Conservation (phyloP, 2,797 vertebrate species). For the Hylomyscus alleni region DNA sequence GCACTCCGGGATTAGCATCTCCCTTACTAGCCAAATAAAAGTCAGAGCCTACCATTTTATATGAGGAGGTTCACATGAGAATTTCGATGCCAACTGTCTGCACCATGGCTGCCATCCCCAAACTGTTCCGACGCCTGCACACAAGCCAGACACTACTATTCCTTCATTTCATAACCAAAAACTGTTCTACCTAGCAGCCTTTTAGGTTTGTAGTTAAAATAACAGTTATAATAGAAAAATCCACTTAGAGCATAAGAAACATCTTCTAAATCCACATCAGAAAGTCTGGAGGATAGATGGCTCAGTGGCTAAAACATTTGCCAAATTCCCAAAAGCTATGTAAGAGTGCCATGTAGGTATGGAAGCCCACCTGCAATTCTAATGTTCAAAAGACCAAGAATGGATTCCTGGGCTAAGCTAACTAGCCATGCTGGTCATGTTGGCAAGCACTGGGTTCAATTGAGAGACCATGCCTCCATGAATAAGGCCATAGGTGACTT, state of each 20-base stretch:
- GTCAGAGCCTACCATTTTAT: neutral
- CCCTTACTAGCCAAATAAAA: slow-evolving; percentile 54
- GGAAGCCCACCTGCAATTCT: neutral
- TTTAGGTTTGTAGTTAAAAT: slow-evolving; percentile 29
- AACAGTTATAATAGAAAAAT: neutral
- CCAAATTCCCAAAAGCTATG: neutral
- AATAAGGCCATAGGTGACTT: neutral
- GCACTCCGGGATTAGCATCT: slow-evolving; percentile 2
- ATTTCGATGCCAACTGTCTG: slow-evolving; percentile 39
- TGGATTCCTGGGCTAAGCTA: neutral
- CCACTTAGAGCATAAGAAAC: neutral
- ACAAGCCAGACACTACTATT: neutral
- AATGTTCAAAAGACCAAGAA: neutral
- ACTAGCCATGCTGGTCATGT: neutral
- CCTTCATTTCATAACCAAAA: slow-evolving; percentile 32
- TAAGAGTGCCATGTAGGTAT: neutral
- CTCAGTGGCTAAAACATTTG: neutral
- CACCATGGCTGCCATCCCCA: neutral
- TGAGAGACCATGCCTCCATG: neutral
- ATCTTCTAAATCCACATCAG: neutral
- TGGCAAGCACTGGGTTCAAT: neutral
- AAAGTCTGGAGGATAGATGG: neutral
- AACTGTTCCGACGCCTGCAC: neutral
- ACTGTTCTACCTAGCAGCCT: neutral
- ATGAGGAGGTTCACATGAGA: neutral